Percentiles rank a stretch among this genome's conserved stretches.
Conservation (phyloP, 2,888 invertebrate species). For the Dolichomitus sp. region DNA sequence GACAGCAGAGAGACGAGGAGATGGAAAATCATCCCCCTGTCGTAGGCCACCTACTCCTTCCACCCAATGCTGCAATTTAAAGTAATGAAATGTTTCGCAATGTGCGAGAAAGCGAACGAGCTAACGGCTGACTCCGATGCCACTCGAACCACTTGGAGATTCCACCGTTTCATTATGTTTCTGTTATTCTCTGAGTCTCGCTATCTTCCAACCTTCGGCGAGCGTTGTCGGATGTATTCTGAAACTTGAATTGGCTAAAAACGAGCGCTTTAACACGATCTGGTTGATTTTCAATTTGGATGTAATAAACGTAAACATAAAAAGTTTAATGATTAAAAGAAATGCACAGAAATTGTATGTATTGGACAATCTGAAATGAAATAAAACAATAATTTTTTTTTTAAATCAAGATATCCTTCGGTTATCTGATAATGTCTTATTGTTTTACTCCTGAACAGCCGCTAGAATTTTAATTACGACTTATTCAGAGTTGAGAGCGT, state of each 20-base stretch:
- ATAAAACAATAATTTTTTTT: too few relatives aligned
- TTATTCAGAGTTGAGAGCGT: too few relatives aligned
- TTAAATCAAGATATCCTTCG: too few relatives aligned
- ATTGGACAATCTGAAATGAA: too few relatives aligned
- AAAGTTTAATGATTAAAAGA: neutral
- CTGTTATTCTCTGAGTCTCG: neutral
- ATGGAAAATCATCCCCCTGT: slow-evolving; percentile 30
- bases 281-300: neutral
- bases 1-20: neutral
- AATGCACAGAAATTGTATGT: neutral
- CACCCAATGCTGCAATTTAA: slow-evolving; percentile 68
- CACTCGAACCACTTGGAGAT: slow-evolving; percentile 49
- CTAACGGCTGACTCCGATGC: slow-evolving; percentile 49
- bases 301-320: neutral
- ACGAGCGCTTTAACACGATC: neutral
- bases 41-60: slow-evolving; percentile 35
- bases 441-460: too few relatives aligned
- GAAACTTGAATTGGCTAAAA: neutral
- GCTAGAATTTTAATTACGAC: too few relatives aligned
- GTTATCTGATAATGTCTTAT: too few relatives aligned
- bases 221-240: neutral
- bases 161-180: slow-evolving; percentile 2
- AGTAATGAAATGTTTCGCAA: slow-evolving; percentile 75
- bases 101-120: slow-evolving; percentile 42
- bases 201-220: neutral